These are phyloP conservation scores for Channa argus DNA, from an alignment of 2,113 vertebrate genomes.

Conservation along the genomic window DNA sequence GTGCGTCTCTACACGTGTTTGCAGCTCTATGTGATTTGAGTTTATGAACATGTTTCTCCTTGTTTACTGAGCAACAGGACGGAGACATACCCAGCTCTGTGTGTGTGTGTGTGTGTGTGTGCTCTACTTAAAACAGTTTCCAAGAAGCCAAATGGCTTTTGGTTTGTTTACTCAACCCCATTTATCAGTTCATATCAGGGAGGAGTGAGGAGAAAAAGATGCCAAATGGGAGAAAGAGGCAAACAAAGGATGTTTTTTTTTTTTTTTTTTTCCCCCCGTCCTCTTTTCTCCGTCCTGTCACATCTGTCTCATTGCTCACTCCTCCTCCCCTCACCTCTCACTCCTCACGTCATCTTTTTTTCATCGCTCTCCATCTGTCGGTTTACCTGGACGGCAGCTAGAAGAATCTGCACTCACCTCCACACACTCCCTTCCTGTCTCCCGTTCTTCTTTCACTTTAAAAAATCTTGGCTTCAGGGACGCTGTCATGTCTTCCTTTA, in stretches of 20 bases:
- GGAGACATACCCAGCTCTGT: not conserved
- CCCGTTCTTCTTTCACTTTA: constrained; percentile 42
- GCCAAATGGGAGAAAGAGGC: not conserved
- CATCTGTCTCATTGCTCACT: constrained; percentile 31
- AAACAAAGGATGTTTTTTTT: not conserved
- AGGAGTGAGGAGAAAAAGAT: not conserved
- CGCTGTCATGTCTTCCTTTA: constrained; percentile 39
- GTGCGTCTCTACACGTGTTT: constrained; percentile 1
- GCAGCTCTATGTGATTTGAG: not conserved
- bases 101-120: constrained; percentile 2
- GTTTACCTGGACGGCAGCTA: constrained; percentile 10
- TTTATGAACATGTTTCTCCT: too few relatives aligned
- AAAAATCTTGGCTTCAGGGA: constrained; percentile 41
- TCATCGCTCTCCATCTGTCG: constrained; percentile 62
- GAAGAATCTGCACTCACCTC: not conserved
- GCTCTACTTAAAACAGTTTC: constrained; percentile 11
- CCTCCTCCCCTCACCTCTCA: constrained; percentile 13
- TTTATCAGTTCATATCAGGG: constrained; percentile 19
- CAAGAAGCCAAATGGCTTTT: constrained; percentile 11
- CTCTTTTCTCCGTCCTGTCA: not conserved
- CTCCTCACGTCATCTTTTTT: constrained; percentile 31
- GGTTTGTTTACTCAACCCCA: constrained; percentile 40
- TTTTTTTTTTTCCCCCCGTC: not conserved
- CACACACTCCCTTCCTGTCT: constrained; percentile 13
- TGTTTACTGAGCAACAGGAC: constrained; percentile 13